A percentile compares a stretch with the other conserved stretches of the same genome.
Evolutionary conservation across 1,140 invertebrate species (phyloP).

Genomic region (Elymnias hypermnestra): DNA sequence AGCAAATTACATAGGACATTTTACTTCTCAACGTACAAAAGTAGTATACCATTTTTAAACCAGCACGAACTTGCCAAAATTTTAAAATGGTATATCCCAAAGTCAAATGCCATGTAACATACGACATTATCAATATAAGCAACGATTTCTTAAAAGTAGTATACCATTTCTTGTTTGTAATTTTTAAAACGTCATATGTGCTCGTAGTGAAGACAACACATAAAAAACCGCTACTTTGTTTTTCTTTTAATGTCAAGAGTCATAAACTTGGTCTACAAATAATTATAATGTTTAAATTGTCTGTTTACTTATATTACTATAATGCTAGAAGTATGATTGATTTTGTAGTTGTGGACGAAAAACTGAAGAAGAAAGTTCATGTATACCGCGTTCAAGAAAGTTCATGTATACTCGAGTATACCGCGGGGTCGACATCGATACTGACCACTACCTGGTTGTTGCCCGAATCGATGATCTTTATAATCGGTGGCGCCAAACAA

Average conservation of each 20-base stretch:
- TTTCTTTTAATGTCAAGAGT: background rate
- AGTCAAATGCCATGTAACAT: conserved; percentile 14
- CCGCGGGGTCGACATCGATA: no score
- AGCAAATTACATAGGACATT: conserved; percentile 29
- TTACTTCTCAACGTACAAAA: conserved; percentile 28
- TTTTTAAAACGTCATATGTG: conserved; percentile 30
- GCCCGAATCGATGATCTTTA: no score
- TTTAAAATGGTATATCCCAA: conserved; percentile 32
- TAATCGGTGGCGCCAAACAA: no score
- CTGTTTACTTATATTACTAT: no score
- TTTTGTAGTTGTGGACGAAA: no score
- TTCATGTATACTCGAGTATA: no score
- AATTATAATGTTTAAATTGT: no score
- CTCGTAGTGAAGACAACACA: background rate
- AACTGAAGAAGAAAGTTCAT: no score
- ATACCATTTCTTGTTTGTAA: conserved; percentile 38
- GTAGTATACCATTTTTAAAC: conserved; percentile 61
- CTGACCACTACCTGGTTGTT: no score
- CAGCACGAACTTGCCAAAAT: conserved; percentile 16
- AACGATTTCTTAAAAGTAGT: conserved; percentile 40
- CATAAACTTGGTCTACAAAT: no score
- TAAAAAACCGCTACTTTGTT: conserved; percentile 1
- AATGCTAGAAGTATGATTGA: no score
- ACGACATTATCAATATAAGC: conserved; percentile 26
- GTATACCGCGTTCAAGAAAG: no score